phyloP scores from a whole-genome alignment of 1,140 invertebrate genomes.

The Macrostomum lignano region DNA sequence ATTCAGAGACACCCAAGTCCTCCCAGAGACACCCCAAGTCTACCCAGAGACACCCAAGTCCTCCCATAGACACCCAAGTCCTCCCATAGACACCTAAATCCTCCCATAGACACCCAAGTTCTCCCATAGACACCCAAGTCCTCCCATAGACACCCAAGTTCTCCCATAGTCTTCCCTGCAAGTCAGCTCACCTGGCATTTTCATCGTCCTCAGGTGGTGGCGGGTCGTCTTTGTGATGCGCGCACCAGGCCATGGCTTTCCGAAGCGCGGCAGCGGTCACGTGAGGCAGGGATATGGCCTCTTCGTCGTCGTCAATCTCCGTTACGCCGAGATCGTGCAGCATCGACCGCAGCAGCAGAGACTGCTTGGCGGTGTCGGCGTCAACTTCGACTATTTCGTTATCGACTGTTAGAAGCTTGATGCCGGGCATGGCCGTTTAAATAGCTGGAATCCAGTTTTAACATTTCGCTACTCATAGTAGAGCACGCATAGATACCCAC shows the following conservation, averaged over 20 bases:
- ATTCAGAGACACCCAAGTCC: no score
- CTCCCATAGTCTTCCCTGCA: slow-evolving; percentile 92
- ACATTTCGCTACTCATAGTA: no score
- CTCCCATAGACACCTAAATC: no score
- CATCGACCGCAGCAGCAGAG: slow-evolving; percentile 95
- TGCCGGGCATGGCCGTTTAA: slow-evolving; percentile 27
- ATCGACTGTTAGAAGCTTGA: slow-evolving; percentile 54
- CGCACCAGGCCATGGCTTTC: slow-evolving; percentile 36
- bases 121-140: no score
- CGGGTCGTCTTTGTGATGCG: slow-evolving; percentile 45
- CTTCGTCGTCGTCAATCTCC: slow-evolving; percentile 50
- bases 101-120: no score
- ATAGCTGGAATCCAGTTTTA: no score
- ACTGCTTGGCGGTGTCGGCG: slow-evolving; percentile 86
- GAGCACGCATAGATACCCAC: no score
- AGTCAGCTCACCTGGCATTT: slow-evolving; percentile 86
- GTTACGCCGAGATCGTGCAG: slow-evolving; percentile 52
- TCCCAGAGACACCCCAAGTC: no score
- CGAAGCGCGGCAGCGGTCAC: slow-evolving; percentile 85
- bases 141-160: slow-evolving; percentile 94
- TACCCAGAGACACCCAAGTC: no score
- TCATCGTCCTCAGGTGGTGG: slow-evolving; percentile 76
- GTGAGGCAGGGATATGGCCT: slow-evolving; percentile 86
- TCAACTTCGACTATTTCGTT: slow-evolving; percentile 84
- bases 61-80: no score